Percentiles rank a stretch among this genome's conserved stretches.
Conservation (phyloP, 2,113 vertebrate genomes). For the Numenius arquata region DNA sequence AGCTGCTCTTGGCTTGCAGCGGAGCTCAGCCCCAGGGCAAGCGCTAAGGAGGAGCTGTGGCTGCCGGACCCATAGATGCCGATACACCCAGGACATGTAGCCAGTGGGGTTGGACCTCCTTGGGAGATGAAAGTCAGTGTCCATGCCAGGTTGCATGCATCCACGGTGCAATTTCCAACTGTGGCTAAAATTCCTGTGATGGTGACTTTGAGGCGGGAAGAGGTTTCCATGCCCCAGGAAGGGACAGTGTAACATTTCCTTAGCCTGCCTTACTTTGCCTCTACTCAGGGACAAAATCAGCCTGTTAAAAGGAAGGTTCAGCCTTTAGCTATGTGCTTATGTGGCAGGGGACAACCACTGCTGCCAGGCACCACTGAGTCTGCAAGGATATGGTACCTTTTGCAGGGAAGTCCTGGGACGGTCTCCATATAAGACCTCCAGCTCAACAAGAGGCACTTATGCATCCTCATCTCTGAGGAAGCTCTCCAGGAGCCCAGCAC, state of each 20-base stretch:
- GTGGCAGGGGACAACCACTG: not conserved
- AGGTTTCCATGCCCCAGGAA: not conserved
- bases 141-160: not conserved
- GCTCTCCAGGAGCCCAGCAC: not conserved
- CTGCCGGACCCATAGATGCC: not conserved
- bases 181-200: not conserved
- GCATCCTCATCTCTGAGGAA: not conserved
- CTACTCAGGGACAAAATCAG: not conserved
- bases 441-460: not conserved
- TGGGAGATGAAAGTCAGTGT: not conserved
- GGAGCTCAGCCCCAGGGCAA: not conserved
- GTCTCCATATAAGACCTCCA: not conserved
- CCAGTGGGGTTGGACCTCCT: not conserved
- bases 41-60: rapidly evolving
- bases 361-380: not conserved
- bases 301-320: not conserved
- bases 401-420: not conserved
- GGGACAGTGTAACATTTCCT: not conserved
- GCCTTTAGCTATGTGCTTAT: not conserved
- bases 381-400: rapidly evolving
- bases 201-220: not conserved
- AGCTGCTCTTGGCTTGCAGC: not conserved
- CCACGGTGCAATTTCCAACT: not conserved
- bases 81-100: rapidly evolving
- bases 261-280: not conserved